phyloP scores from a whole-genome alignment of 1,140 invertebrate species.

The Saccostrea echinata region DNA sequence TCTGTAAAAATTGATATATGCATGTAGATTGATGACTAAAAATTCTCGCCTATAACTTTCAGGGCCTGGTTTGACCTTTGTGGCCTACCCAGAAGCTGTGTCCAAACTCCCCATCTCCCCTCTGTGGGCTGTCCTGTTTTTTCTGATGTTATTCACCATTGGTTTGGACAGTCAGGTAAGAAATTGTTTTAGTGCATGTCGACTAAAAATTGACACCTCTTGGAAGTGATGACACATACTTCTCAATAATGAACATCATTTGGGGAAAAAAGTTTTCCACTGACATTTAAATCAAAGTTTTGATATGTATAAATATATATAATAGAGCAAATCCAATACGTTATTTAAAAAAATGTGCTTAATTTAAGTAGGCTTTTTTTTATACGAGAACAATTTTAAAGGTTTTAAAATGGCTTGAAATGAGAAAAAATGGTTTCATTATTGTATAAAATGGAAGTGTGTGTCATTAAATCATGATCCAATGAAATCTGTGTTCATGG shows the following conservation, averaged over 20 bases:
- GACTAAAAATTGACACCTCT: neutral
- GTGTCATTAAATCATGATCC: neutral
- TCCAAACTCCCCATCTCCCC: slow-evolving; percentile 95
- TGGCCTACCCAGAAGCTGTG: slow-evolving; percentile 98
- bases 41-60: slow-evolving; percentile 48
- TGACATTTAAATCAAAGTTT: too few relatives aligned
- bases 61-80: slow-evolving; percentile 96
- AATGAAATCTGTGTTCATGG: neutral
- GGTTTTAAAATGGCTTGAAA: neutral
- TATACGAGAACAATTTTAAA: neutral
- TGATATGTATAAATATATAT: too few relatives aligned
- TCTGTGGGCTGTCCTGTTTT: slow-evolving; percentile 98
- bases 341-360: too few relatives aligned
- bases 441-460: neutral
- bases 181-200: neutral
- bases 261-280: too few relatives aligned
- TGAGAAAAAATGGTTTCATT: neutral
- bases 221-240: neutral
- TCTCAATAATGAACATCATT: too few relatives aligned
- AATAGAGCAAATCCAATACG: too few relatives aligned
- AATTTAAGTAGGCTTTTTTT: too few relatives aligned
- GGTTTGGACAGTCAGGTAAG: slow-evolving; percentile 94
- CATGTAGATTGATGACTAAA: neutral
- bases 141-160: slow-evolving; percentile 97
- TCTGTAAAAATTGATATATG: too few relatives aligned